Base-by-base conservation (phyloP, 2,888 invertebrate genomes). In the Drosophila melanosoma region DNA sequence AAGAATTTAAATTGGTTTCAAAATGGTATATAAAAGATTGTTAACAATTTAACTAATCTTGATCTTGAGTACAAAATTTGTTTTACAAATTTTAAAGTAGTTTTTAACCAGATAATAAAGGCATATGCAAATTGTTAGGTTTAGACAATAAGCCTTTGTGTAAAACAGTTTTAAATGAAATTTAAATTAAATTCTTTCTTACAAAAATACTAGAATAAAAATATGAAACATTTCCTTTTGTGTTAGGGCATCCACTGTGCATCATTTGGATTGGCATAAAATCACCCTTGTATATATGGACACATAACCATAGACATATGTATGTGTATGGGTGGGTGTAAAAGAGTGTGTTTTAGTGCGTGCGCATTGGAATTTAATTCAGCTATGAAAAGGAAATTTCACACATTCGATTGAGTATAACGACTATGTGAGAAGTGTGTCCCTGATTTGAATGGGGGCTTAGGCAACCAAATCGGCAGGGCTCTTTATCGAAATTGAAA, bases 331-430 rank as follows among this genome's bases (percentile, higher is more conserved):
- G n/a, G 3, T 45, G 45, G 7, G 45, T 45, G 10, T 12, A 29
- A 29, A 29, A 6, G 33, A 7, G 45, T 45, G 45, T 40, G n/a
- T 56, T 38, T 63, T 53, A 66, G 71, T 51, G 64, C 51, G 69
- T 69, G 42, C 52, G 63, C 61, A 74, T 77, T 68, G 75, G 81
- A 88, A 85, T 87, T 88, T 88, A 88, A 87, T 88, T 83, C 79
- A 70, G 81, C 76, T 72, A 74, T 86, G 79, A 78, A 76, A 72
- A 63, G 72, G 75, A 82, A 86, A 76, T 82, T 88, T 82, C 68
- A 76, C 82, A 73, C 82, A 81, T 74, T 76, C 77, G 68, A 82
- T 78, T 81, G 78, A 68, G 70, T 69, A 65, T 80, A 51, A 81
- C 64, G 74, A 77, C 38, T 58, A 45, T 45, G 36, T 29, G 29